Evolutionary conservation across 1,140 invertebrate species (phyloP).

Genomic region (Palaemon carinicauda): DNA sequence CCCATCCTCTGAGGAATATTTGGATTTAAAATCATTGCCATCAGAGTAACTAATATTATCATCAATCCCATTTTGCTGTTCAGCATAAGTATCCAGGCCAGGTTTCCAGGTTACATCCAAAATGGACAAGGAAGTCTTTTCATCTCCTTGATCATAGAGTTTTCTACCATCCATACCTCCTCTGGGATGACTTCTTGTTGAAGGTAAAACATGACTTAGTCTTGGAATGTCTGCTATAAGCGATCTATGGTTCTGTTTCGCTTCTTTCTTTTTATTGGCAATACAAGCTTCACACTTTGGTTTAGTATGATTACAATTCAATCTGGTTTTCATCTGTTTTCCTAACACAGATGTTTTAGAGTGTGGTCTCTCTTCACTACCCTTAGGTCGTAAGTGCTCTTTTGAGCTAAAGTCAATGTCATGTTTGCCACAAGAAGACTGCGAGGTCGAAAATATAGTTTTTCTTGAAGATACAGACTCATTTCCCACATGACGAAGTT

Average conservation of each 20-base stretch:
- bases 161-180: conserved; percentile 21
- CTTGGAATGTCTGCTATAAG: not conserved
- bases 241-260: not conserved
- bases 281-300: conserved; percentile 25
- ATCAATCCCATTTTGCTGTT: not conserved
- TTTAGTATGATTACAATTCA: conserved; percentile 32
- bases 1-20: not conserved
- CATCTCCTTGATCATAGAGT: not conserved
- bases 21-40: not conserved
- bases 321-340: conserved; percentile 4
- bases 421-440: not conserved
- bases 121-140: not conserved
- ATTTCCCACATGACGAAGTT: not conserved
- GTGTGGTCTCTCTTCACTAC: conserved; percentile 1
- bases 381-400: not conserved
- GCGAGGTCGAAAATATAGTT: not conserved
- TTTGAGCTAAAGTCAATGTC: not conserved
- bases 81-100: not conserved
- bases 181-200: conserved; percentile 3
- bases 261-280: not conserved
- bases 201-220: not conserved
- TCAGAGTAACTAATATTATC: not conserved
- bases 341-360: conserved; percentile 27
- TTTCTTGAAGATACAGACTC: not conserved
- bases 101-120: conserved; percentile 33